Conservation (phyloP, 2,888 invertebrate genomes). For the Epinotia demarniana region DNA sequence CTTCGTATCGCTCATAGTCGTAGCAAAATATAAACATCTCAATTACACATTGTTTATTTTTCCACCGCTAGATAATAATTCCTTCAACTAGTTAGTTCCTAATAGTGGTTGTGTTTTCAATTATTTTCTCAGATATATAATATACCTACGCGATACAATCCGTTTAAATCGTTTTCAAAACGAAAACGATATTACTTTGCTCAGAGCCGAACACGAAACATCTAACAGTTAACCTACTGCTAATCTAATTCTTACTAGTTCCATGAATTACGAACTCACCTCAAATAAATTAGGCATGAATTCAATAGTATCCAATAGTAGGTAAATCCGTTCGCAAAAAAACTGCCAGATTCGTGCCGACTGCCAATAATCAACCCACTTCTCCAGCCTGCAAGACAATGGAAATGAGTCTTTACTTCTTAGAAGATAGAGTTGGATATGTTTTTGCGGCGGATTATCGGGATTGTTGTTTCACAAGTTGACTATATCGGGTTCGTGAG, state of each 20-base stretch:
- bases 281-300: not conserved
- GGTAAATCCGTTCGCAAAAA: conserved; percentile 39
- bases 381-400: not conserved
- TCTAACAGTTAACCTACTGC: no score
- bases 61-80: not conserved
- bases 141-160: not conserved
- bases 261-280: not conserved
- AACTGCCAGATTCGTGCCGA: conserved; percentile 38
- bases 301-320: no score
- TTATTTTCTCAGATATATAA: not conserved
- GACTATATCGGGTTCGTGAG: conserved; percentile 36
- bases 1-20: not conserved
- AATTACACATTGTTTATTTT: not conserved
- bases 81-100: not conserved
- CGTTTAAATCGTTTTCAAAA: not conserved
- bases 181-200: not conserved
- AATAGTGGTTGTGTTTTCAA: not conserved
- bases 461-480: conserved; percentile 31
- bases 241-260: no score
- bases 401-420: conserved; percentile 9
- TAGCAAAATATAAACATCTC: not conserved
- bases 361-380: conserved; percentile 34
- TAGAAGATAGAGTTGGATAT: not conserved
- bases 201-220: no score
- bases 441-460: conserved; percentile 7